Evolutionary conservation across 2,113 vertebrate genomes (phyloP), one percentile per base, ranked within the genome.

Genomic region (Sinocyclocheilus maitianheensis): DNA sequence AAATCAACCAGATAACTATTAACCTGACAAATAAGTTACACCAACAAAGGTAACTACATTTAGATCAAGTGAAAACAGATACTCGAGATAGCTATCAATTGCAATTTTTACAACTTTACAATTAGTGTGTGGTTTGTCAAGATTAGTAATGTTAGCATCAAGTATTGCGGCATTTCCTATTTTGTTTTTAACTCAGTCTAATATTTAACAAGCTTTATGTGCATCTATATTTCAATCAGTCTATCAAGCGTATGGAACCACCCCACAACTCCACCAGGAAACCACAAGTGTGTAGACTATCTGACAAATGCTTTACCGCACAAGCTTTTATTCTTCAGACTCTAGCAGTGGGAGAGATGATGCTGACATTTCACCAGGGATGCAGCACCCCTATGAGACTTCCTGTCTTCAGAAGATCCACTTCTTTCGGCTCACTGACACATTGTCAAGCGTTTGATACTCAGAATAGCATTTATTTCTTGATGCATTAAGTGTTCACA

Each of bases 301-400:
- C 71, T 84, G 72, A 82, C 83, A 71, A 80, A 69, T 62, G 40
- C 77, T 72, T 78, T 69, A 81, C 53, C 55, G n/a, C 72, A 65
- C n/a, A 74, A 83, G 82, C 60, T 88, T 85, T 75, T 74, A 62
- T 81, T 65, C 58, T 48, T 22, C 77, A 46, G 53, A 13, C 86
- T 78, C 53, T 40, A 78, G 67, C 84, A 85, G 75, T 83, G 18
- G 55, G 26, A 69, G 80, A 74, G 71, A 81, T 86, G 58, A 86
- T 58, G 63, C 72, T 75, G 37, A 55, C 78, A 71, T 55, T 71
- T 84, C 83, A 65, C 84, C 60, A 55, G 84, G 76, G 84, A 79
- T 65, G 60, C 53, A 60, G 26, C 4, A 4, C 76, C 79, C 84
- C 76, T 85, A 3, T 79, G 77, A 79, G 77, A 79, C 58, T 81